Conservation (phyloP, 2,797 vertebrate genomes). For the Danio kyathit region DNA sequence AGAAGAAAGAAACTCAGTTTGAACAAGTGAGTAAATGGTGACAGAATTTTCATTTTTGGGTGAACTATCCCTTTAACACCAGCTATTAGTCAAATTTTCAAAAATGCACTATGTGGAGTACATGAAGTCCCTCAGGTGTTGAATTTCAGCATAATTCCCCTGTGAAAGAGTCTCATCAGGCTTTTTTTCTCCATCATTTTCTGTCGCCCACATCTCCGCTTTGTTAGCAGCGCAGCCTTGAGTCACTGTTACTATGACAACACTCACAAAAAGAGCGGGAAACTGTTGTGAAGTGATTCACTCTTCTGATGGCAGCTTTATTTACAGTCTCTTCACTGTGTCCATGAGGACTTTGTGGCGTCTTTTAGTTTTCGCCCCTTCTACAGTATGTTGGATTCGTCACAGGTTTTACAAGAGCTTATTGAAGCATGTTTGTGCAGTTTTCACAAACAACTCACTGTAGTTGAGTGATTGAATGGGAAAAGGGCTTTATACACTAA, state of each 20-base stretch:
- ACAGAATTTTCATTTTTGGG: no score
- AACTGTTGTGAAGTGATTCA: conserved; percentile 3
- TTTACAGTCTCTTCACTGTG: conserved; percentile 2
- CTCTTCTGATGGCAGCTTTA: neutral
- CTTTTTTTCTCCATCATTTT: conserved; percentile 7
- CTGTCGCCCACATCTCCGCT: conserved; percentile 14
- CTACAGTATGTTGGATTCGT: conserved; percentile 2
- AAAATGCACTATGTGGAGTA: neutral
- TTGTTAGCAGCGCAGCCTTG: conserved; percentile 47
- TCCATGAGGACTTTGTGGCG: conserved; percentile 24
- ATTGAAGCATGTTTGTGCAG: neutral
- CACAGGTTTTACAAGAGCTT: neutral
- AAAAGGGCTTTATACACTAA: neutral
- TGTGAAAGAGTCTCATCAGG: conserved; percentile 22
- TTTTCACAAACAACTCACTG: neutral
- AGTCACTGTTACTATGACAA: conserved; percentile 64
- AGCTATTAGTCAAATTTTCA: neutral
- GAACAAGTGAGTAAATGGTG: no score
- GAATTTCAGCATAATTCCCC: neutral
- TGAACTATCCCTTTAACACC: no score
- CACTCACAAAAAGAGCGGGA: conserved; percentile 32
- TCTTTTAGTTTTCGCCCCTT: conserved; percentile 26
- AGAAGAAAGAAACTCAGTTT: no score
- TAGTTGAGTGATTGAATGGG: neutral
- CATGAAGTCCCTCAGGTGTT: neutral